Percentiles rank a stretch among this genome's conserved stretches.
Conservation (phyloP, 2,888 invertebrate genomes). For the Labia minor region DNA sequence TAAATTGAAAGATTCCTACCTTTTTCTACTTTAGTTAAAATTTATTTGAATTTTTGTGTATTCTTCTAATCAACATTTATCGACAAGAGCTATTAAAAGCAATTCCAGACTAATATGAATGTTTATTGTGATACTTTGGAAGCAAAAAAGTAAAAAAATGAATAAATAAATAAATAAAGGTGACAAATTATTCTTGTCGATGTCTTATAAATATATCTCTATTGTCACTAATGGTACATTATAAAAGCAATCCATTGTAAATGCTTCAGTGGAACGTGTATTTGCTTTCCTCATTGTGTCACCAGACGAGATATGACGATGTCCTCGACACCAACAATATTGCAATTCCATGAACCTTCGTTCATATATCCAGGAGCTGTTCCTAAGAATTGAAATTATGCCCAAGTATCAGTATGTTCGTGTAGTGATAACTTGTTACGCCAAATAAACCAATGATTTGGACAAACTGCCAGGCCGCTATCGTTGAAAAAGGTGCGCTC, state of each 20-base stretch:
- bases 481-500: not conserved
- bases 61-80: too few species aligned
- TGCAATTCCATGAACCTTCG: not conserved
- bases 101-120: too few species aligned
- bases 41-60: too few species aligned
- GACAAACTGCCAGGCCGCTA: not conserved
- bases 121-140: too few species aligned
- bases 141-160: too few species aligned
- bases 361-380: not conserved
- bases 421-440: not conserved
- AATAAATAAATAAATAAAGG: too few species aligned
- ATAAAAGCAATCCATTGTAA: not conserved
- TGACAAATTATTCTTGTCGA: not conserved
- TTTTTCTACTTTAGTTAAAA: too few species aligned
- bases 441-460: not conserved
- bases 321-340: not conserved
- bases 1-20: too few species aligned
- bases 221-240: not conserved
- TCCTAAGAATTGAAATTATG: too few species aligned
- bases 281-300: not conserved
- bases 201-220: slow-evolving; percentile 1
- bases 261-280: too few species aligned
- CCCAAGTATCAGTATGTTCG: not conserved
- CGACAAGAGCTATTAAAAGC: too few species aligned
- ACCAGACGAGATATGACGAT: too few species aligned